Evolutionary conservation across 1,140 invertebrate genomes (phyloP).

Genomic region (Diplogasteroides magnus): DNA sequence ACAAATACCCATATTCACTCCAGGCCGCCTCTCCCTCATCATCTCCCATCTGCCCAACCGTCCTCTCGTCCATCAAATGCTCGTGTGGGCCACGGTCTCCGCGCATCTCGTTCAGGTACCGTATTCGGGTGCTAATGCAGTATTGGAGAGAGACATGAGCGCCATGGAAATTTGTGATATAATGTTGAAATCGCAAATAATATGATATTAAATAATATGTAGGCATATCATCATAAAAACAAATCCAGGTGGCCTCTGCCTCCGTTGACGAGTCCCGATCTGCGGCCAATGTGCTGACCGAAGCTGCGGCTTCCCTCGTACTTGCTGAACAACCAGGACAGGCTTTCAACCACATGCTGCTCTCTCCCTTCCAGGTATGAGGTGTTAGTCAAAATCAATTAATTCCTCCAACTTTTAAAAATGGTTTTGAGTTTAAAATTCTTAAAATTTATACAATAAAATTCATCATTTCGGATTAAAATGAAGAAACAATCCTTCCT

Average conservation of each 20-base stretch:
- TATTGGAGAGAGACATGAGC: too few relatives aligned
- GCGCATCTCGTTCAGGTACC: slow-evolving; percentile 21
- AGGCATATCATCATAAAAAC: too few relatives aligned
- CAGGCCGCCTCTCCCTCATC: not conserved
- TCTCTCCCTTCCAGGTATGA: slow-evolving; percentile 25
- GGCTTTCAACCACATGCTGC: slow-evolving; percentile 24
- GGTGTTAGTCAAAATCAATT: too few relatives aligned
- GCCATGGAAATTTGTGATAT: too few relatives aligned
- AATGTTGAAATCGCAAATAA: too few relatives aligned
- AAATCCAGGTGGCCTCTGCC: slow-evolving; percentile 10
- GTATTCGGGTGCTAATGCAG: not conserved
- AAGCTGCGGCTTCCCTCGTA: slow-evolving; percentile 18
- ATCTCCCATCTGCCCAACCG: slow-evolving; percentile 18
- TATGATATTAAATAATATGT: too few relatives aligned
- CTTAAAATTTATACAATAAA: too few relatives aligned
- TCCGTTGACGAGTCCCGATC: slow-evolving; percentile 16
- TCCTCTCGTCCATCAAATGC: slow-evolving; percentile 29
- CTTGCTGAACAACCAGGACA: slow-evolving; percentile 16
- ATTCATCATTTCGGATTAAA: not conserved
- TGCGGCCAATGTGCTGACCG: slow-evolving; percentile 14
- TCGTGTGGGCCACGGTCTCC: slow-evolving; percentile 19
- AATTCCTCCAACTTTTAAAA: too few relatives aligned
- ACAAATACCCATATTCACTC: not conserved
- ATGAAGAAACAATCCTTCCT: not conserved
- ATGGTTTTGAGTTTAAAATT: too few relatives aligned